Conservation (phyloP, 1,140 invertebrate genomes). For the Psix sp. region DNA sequence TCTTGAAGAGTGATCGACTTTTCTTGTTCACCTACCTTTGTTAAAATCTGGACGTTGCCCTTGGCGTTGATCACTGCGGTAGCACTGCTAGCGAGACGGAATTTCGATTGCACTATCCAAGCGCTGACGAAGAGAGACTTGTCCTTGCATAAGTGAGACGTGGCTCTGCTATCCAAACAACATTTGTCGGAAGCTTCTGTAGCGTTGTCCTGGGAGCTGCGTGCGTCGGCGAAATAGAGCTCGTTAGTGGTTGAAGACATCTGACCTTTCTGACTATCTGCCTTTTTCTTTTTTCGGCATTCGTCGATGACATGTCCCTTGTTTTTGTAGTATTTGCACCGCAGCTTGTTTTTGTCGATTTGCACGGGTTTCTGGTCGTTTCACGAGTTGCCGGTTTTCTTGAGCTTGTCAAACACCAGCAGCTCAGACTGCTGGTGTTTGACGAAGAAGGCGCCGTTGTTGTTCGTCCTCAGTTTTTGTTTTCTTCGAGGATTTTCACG, state of each 20-base stretch:
- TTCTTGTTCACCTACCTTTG: neutral
- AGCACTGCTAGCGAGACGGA: constrained; percentile 9
- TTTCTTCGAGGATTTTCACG: constrained; percentile 19
- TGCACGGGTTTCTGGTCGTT: neutral
- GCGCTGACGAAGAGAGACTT: neutral
- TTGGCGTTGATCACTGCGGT: constrained; percentile 12
- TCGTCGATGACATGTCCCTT: too few species aligned
- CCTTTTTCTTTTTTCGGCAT: too few species aligned
- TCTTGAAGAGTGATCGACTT: constrained; percentile 18
- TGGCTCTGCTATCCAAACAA: constrained; percentile 27
- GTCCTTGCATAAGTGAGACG: constrained; percentile 23
- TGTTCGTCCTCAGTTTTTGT: neutral
- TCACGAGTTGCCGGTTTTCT: neutral
- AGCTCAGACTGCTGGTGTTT: neutral
- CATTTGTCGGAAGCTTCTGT: constrained; percentile 7
- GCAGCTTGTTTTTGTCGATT: neutral
- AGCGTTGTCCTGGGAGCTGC: too few species aligned
- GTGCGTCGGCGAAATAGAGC: constrained; percentile 4
- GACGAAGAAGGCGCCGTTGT: neutral
- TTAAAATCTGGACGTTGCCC: constrained; percentile 11
- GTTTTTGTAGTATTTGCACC: too few species aligned
- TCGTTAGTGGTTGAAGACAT: neutral
- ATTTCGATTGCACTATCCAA: neutral
- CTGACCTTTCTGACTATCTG: too few species aligned
- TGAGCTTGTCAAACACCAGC: too few species aligned